Evolutionary conservation across 2,113 vertebrate species (phyloP).

Genomic region (Myiopsitta monachus): DNA sequence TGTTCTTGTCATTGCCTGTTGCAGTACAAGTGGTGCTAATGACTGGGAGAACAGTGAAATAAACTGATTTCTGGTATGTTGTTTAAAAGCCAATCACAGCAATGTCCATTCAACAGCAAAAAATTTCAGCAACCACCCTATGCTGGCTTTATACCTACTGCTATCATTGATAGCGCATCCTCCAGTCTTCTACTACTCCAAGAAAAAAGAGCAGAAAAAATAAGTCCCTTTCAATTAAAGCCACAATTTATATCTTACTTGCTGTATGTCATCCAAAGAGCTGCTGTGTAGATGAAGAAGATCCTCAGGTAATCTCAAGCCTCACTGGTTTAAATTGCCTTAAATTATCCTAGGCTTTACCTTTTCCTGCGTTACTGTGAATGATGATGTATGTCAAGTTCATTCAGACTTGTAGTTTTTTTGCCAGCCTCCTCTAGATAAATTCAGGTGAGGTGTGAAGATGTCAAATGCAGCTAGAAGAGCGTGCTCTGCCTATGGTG

Average conservation of each 20-base stretch:
- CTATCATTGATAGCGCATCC: not conserved
- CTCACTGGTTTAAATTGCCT: constrained; percentile 30
- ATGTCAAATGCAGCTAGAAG: not conserved
- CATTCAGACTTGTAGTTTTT: not conserved
- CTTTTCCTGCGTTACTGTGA: not conserved
- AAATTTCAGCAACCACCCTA: not conserved
- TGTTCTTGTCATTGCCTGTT: not conserved
- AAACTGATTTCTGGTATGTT: not conserved
- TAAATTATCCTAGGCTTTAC: not conserved
- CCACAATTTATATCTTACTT: not conserved
- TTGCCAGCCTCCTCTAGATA: not conserved
- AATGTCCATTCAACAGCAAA: not conserved
- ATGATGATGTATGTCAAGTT: not conserved
- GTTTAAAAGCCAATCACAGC: not conserved
- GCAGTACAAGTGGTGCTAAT: not conserved
- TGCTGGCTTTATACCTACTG: not conserved
- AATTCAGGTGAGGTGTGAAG: not conserved
- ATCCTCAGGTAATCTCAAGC: constrained; percentile 25
- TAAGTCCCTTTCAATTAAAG: not conserved
- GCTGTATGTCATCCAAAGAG: not conserved
- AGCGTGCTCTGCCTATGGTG: not conserved
- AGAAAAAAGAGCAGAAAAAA: not conserved
- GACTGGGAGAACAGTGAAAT: not conserved
- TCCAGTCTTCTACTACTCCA: not conserved
- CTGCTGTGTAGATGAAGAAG: not conserved